Evolutionary conservation across 2,888 invertebrate species (phyloP).

Genomic region (Drosophila crucigera): DNA sequence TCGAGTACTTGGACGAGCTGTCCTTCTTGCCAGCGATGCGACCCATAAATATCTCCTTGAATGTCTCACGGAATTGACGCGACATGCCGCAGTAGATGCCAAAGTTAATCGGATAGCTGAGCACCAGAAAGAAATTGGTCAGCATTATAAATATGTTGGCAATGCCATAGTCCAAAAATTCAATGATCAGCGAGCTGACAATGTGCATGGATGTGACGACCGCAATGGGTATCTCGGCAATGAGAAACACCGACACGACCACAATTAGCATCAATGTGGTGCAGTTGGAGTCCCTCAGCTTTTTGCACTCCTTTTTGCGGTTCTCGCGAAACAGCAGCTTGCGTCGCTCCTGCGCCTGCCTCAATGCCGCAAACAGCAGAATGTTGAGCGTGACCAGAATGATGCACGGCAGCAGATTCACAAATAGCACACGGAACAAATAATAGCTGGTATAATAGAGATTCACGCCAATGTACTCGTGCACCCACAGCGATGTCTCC

Average conservation of each 20-base stretch:
- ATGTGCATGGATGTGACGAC: conserved; percentile 94
- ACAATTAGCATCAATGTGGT: conserved; percentile 95
- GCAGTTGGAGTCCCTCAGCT: conserved; percentile 91
- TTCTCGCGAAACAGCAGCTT: conserved; percentile 92
- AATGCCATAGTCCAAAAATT: conserved; percentile 91
- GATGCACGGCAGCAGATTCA: conserved; percentile 96
- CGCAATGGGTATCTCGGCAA: conserved; percentile 93
- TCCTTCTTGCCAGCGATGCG: conserved; percentile 87
- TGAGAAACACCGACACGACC: conserved; percentile 93
- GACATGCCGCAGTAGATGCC: conserved; percentile 99
- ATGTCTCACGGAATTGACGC: conserved; percentile 96
- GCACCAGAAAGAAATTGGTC: conserved; percentile 95
- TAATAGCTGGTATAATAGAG: conserved; percentile 93
- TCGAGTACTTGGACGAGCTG: conserved; percentile 91
- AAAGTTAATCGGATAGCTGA: conserved; percentile 97
- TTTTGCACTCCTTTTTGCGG: conserved; percentile 91
- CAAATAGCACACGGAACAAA: conserved; percentile 94
- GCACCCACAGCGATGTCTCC: conserved; percentile 90
- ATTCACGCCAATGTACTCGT: conserved; percentile 88
- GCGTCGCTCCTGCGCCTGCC: conserved; percentile 92
- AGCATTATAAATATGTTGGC: conserved; percentile 92
- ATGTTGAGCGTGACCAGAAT: conserved; percentile 95
- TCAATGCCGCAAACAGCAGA: conserved; percentile 93
- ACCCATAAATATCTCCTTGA: conserved; percentile 91
- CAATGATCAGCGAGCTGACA: conserved; percentile 90